Base-by-base conservation (phyloP, 2,888 invertebrate species). In the Zelleria hepariella region DNA sequence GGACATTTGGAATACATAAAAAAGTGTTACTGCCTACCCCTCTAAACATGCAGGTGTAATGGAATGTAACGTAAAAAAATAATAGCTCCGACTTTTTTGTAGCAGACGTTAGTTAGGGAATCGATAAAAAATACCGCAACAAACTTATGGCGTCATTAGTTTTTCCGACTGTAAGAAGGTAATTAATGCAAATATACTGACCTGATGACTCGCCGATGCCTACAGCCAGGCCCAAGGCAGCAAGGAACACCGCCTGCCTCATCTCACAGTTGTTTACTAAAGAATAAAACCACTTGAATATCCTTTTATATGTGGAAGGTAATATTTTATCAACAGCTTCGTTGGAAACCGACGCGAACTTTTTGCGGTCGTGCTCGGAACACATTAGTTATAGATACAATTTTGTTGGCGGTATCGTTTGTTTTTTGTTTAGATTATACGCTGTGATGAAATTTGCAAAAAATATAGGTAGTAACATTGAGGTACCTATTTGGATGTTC, bases 221-320 rank as follows among this genome's bases (percentile, higher is more conserved):
- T 24, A 73, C 42, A 49, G 48, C 21, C n/a, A 67, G 49, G 62
- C 70, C 63, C 59, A 66, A 74, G 68, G 68, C 67, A 63, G 67
- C 62, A 63, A 59, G 60, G 55, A 71, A 74, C 71, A 71, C 66
- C 67, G 74, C 64, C 68, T 67, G 70, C 64, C 65, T 74, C 86
- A 86, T 86, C 72, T 65, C 72, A 62, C 61, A 64, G 64, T 66
- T 68, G 70, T 71, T 68, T 68, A 80, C 80, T 79, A 72, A 42
- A 42, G 32, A 15, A 42, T 15, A 42, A 42, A 42, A 42, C 32
- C 32, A 42, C 32, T 42, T 42, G 32, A 42, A 42, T 15, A 42
- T 42, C 32, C 32, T 42, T 42, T 3, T 42, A 42, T 42, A 42
- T 42, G 10, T 42, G 32, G 10, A 42, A 3, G 10, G 32, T 42